These are phyloP conservation scores for Saccostrea echinata DNA, from an alignment of 1,140 invertebrate species.

Conservation along the genomic window DNA sequence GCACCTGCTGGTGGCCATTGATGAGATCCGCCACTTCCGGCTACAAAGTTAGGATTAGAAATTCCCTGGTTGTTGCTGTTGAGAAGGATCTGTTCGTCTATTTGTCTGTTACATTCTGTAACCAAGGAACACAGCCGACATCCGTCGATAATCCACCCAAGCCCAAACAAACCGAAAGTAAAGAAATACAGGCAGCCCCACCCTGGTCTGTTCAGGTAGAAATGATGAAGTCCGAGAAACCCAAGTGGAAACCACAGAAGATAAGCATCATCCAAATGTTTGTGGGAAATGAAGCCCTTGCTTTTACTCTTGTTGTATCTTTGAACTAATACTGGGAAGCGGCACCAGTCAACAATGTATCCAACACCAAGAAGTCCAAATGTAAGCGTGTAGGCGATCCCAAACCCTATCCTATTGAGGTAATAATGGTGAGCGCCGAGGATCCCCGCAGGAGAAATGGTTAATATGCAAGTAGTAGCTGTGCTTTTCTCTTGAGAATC, in stretches of 20 bases:
- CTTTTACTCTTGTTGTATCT: slow-evolving; percentile 59
- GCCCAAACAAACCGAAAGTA: slow-evolving; percentile 68
- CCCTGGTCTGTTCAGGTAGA: slow-evolving; percentile 65
- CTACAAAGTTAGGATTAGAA: background rate
- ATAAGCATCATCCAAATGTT: slow-evolving; percentile 45
- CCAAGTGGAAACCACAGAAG: slow-evolving; percentile 55
- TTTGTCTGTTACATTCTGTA: slow-evolving; percentile 43
- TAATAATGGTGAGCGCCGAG: slow-evolving; percentile 71
- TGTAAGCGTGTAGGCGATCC: slow-evolving; percentile 68
- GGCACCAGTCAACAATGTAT: slow-evolving; percentile 70
- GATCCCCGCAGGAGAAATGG: slow-evolving; percentile 67
- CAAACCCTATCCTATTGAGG: slow-evolving; percentile 63
- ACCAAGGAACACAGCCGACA: slow-evolving; percentile 53
- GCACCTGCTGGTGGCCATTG: background rate
- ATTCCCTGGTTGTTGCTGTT: background rate
- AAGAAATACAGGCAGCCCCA: slow-evolving; percentile 72
- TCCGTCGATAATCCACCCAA: slow-evolving; percentile 72
- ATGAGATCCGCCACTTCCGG: background rate
- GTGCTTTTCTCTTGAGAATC: slow-evolving; percentile 18
- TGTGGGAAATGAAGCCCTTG: background rate
- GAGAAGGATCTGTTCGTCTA: background rate
- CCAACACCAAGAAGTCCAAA: slow-evolving; percentile 71
- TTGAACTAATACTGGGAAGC: slow-evolving; percentile 67
- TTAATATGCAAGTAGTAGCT: slow-evolving; percentile 54
- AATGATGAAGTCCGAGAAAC: slow-evolving; percentile 63